These are phyloP conservation scores for Xiphophorus couchianus DNA, from an alignment of 2,113 vertebrate species.

Conservation along the genomic window DNA sequence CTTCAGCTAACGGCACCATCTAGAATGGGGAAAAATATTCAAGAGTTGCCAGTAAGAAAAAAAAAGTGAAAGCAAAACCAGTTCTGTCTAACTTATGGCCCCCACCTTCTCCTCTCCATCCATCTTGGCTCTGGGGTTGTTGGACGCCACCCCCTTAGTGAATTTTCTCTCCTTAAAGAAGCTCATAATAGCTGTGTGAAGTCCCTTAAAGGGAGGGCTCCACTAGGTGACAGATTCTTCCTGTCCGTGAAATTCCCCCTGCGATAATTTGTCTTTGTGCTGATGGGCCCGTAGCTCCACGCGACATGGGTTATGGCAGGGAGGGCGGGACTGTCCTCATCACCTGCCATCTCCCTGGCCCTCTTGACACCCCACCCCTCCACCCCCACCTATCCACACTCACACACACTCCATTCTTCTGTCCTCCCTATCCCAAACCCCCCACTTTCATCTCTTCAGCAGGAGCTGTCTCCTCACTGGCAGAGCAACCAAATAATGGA, in stretches of 20 bases:
- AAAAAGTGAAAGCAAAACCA: slow-evolving; percentile 59
- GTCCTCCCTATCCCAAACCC: slow-evolving; percentile 72
- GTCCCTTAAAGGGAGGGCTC: slow-evolving; percentile 78
- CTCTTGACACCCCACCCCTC: slow-evolving; percentile 87
- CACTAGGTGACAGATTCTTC: slow-evolving; percentile 85
- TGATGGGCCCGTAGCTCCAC: slow-evolving; percentile 85
- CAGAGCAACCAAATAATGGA: slow-evolving; percentile 98
- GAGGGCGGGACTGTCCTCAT: slow-evolving; percentile 90
- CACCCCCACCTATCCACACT: slow-evolving; percentile 80
- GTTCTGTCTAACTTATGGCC: slow-evolving; percentile 63
- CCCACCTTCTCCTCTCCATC: slow-evolving; percentile 52
- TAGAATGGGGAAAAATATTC: too few species aligned
- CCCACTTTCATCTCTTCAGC: slow-evolving; percentile 87
- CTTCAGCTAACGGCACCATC: too few species aligned
- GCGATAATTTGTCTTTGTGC: slow-evolving; percentile 94
- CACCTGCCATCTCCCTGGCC: slow-evolving; percentile 94
- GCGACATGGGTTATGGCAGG: slow-evolving; percentile 81
- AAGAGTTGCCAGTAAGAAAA: neutral
- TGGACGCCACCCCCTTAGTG: slow-evolving; percentile 63
- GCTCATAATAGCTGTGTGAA: slow-evolving; percentile 79
- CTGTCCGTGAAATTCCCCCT: slow-evolving; percentile 84
- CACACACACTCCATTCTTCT: slow-evolving; percentile 74
- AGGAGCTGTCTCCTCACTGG: slow-evolving; percentile 91
- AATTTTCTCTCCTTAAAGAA: slow-evolving; percentile 75
- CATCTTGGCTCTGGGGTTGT: slow-evolving; percentile 55